These are phyloP conservation scores for Polylopha cassiicola DNA, from an alignment of 2,888 invertebrate species.

Conservation along the genomic window DNA sequence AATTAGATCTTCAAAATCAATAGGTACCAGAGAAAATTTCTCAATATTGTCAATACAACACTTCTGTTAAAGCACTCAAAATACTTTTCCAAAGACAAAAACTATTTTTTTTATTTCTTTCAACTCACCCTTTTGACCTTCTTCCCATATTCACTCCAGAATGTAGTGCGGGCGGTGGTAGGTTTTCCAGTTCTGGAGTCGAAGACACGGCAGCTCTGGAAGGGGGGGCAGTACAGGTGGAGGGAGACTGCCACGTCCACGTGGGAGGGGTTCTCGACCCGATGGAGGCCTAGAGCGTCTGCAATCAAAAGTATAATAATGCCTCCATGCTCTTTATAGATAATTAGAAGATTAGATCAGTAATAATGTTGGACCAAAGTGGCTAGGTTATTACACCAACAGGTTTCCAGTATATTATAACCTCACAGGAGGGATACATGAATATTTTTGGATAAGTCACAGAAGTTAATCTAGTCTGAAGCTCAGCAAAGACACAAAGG, in stretches of 20 bases:
- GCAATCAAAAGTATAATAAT: constrained; percentile 22
- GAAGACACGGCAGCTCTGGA: constrained; percentile 91
- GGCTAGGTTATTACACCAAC: too few species aligned
- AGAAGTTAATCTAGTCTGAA: too few species aligned
- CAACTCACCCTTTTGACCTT: constrained; percentile 80
- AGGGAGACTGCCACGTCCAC: constrained; percentile 92
- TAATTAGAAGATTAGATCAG: not conserved
- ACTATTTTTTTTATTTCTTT: not conserved
- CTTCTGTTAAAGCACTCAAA: too few species aligned
- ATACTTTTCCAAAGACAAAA: too few species aligned
- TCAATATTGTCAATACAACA: too few species aligned
- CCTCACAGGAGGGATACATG: too few species aligned
- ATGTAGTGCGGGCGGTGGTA: constrained; percentile 83
- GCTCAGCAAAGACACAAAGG: too few species aligned
- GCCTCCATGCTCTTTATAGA: not conserved
- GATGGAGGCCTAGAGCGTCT: constrained; percentile 96
- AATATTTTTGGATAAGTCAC: too few species aligned
- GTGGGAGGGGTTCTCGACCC: constrained; percentile 96
- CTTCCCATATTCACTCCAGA: constrained; percentile 95
- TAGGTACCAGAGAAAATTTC: too few species aligned
- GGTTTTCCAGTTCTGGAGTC: constrained; percentile 92
- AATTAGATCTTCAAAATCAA: too few species aligned
- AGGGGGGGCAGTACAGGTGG: constrained; percentile 97
- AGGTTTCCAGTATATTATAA: too few species aligned
- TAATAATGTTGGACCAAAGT: not conserved